Percentiles rank a stretch among this genome's conserved stretches.
These are phyloP conservation scores for Matsumurasca onukii DNA, from an alignment of 1,140 invertebrate species.

Conservation along the genomic window DNA sequence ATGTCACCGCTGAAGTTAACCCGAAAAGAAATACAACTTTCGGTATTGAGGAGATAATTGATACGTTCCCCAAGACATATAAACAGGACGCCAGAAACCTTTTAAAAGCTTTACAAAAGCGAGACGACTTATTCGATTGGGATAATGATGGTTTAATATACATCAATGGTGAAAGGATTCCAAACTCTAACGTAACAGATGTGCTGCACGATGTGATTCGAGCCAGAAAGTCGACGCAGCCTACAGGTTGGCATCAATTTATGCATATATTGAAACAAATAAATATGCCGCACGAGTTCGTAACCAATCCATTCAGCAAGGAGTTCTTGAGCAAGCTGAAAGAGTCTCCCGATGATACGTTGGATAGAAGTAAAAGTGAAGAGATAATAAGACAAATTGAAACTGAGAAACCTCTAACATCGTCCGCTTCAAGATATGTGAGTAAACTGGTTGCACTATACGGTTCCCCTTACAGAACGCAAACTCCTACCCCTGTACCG, in stretches of 20 bases:
- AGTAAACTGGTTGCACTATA: no score
- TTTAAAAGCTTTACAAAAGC: background rate
- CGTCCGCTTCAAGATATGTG: no score
- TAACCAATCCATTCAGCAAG: constrained; percentile 4
- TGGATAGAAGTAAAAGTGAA: no score
- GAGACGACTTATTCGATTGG: background rate
- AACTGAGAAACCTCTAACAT: no score
- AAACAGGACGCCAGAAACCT: background rate
- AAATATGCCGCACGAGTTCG: background rate
- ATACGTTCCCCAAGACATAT: background rate
- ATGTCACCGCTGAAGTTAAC: no score
- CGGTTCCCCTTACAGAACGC: no score
- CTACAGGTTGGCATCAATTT: background rate
- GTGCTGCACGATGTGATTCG: background rate
- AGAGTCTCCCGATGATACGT: no score
- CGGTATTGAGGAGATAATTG: background rate
- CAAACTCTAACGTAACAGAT: background rate
- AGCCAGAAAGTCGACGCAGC: background rate
- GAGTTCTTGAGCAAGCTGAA: no score
- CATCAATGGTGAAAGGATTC: background rate
- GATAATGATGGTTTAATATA: background rate
- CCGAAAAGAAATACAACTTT: background rate
- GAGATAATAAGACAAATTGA: no score
- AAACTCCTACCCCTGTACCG: no score
- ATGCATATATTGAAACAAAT: background rate